These are phyloP conservation scores for Ganaspis brasiliensis DNA, from an alignment of 2,888 invertebrate genomes.

Conservation along the genomic window DNA sequence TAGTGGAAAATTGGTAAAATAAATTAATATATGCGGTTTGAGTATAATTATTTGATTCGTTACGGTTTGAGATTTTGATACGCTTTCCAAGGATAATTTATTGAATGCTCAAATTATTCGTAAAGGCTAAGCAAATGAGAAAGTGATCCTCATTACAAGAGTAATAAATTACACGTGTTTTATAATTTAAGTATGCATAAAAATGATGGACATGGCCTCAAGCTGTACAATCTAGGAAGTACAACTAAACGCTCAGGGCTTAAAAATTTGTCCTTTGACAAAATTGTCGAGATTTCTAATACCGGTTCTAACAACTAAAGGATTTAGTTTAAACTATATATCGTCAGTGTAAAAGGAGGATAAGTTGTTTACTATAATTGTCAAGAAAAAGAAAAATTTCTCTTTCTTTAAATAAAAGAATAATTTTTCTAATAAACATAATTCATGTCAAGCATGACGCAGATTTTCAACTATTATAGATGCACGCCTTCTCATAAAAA, in stretches of 20 bases:
- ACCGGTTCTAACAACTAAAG: slow-evolving; percentile 28
- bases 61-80: slow-evolving; percentile 39
- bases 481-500: slow-evolving; percentile 32
- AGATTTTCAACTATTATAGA: neutral
- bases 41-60: slow-evolving; percentile 56
- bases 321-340: no score
- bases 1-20: no score
- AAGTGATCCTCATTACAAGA: slow-evolving; percentile 32
- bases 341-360: no score
- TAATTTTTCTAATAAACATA: slow-evolving; percentile 9
- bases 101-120: slow-evolving; percentile 53
- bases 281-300: slow-evolving; percentile 23
- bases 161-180: slow-evolving; percentile 7
- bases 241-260: slow-evolving; percentile 29
- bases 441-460: slow-evolving; percentile 10
- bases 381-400: no score
- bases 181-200: slow-evolving; percentile 23
- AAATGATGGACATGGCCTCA: slow-evolving; percentile 47
- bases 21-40: no score
- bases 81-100: slow-evolving; percentile 64
- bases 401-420: neutral
- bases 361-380: no score
- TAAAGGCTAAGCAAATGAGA: slow-evolving; percentile 55
- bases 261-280: slow-evolving; percentile 8
- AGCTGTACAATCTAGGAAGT: slow-evolving; percentile 64